These are phyloP conservation scores for Molossus alvarezi DNA, from an alignment of 2,797 vertebrate genomes.

Conservation along the genomic window DNA sequence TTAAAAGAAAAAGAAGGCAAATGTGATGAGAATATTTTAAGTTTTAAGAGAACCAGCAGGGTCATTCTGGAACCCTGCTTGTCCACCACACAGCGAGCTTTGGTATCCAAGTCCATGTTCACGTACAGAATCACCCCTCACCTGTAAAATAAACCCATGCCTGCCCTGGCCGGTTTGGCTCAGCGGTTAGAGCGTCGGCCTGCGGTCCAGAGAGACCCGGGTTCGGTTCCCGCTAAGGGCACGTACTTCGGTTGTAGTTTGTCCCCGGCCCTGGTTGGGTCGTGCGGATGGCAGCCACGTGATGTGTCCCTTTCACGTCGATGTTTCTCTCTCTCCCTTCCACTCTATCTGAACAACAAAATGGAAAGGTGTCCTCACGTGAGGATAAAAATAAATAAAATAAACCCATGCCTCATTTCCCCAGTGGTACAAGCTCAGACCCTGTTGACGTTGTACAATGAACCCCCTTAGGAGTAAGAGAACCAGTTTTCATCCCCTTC, in stretches of 20 bases:
- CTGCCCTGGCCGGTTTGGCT: neutral
- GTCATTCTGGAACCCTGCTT: neutral
- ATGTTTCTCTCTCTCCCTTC: no score
- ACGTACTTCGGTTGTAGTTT: no score
- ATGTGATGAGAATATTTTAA: constrained; percentile 32
- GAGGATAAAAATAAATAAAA: neutral
- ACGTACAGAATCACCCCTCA: neutral
- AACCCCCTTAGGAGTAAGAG: neutral
- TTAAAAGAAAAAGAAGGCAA: constrained; percentile 3
- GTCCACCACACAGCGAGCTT: neutral
- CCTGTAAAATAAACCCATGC: neutral
- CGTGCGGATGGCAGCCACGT: no score
- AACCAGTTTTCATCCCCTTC: neutral
- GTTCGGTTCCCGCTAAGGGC: no score
- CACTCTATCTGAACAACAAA: no score
- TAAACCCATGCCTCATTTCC: neutral
- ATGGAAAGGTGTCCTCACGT: no score
- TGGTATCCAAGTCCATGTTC: neutral
- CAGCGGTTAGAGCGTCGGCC: no score
- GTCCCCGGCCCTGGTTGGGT: no score
- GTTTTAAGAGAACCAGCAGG: neutral
- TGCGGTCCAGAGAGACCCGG: no score
- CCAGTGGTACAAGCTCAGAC: neutral
- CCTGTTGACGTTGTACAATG: neutral
- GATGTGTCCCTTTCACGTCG: no score